Conservation (phyloP, 2,113 vertebrate genomes). For the Rhabdornis inornatus region DNA sequence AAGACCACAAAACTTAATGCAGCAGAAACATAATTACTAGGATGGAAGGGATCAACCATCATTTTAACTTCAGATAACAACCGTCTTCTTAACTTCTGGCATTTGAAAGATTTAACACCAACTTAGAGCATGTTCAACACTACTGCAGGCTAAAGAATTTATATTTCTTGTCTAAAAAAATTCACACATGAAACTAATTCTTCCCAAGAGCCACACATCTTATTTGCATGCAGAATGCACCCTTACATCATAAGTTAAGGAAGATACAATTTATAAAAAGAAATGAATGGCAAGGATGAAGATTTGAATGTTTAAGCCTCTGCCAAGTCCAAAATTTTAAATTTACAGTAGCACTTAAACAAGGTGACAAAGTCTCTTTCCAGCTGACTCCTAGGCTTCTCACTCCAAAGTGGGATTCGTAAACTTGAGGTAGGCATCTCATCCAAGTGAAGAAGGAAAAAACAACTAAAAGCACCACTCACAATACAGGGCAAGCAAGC, state of each 20-base stretch:
- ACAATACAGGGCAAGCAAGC: not conserved
- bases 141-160: not conserved
- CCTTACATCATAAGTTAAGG: not conserved
- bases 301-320: not conserved
- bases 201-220: not conserved
- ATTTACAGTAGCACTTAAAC: not conserved
- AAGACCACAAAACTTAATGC: not conserved
- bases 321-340: not conserved
- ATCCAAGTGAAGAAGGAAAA: not conserved
- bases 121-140: not conserved
- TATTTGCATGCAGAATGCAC: not conserved
- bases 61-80: not conserved
- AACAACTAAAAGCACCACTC: not conserved
- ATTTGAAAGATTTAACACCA: not conserved
- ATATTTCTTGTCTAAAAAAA: not conserved
- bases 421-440: not conserved
- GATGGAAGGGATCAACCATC: not conserved
- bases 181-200: not conserved
- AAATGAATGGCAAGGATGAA: not conserved
- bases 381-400: not conserved
- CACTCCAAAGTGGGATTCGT: not conserved
- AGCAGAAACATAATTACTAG: not conserved
- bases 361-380: not conserved
- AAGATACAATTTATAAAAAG: not conserved
- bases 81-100: not conserved